These are phyloP conservation scores for Rallus limicola DNA, from an alignment of 2,113 vertebrate species.

Conservation along the genomic window DNA sequence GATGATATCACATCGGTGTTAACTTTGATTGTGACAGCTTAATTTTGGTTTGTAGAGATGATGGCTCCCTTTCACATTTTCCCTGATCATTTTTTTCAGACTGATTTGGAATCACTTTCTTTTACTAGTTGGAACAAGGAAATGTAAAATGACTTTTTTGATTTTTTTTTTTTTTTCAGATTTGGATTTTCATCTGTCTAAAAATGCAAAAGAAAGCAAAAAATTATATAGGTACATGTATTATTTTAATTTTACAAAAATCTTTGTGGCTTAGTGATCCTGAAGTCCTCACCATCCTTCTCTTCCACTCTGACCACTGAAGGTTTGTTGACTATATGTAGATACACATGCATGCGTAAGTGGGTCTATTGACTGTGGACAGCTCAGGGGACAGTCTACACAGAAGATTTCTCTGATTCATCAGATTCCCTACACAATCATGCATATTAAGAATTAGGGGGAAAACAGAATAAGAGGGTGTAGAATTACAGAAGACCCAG, in stretches of 20 bases:
- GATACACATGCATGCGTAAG: too few relatives aligned
- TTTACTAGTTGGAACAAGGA: not conserved
- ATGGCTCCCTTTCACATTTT: not conserved
- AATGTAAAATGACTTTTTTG: not conserved
- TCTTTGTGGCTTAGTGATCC: not conserved
- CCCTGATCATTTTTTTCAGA: not conserved
- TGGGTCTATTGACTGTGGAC: not conserved
- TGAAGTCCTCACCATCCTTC: not conserved
- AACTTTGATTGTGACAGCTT: constrained; percentile 14
- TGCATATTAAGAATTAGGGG: not conserved
- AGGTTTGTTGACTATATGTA: not conserved
- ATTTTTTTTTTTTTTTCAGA: not conserved
- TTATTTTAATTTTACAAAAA: not conserved
- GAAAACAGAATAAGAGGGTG: not conserved
- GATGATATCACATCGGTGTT: not conserved
- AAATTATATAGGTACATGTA: rapidly evolving
- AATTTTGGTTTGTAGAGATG: not conserved
- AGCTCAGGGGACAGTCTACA: not conserved
- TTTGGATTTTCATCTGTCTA: not conserved
- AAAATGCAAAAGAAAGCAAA: not conserved
- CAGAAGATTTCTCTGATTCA: not conserved
- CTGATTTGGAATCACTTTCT: not conserved
- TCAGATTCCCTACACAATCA: not conserved
- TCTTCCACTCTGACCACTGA: not conserved
- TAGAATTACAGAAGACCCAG: not conserved